Conservation (phyloP, 2,797 vertebrate genomes). For the Bufotes viridis region DNA sequence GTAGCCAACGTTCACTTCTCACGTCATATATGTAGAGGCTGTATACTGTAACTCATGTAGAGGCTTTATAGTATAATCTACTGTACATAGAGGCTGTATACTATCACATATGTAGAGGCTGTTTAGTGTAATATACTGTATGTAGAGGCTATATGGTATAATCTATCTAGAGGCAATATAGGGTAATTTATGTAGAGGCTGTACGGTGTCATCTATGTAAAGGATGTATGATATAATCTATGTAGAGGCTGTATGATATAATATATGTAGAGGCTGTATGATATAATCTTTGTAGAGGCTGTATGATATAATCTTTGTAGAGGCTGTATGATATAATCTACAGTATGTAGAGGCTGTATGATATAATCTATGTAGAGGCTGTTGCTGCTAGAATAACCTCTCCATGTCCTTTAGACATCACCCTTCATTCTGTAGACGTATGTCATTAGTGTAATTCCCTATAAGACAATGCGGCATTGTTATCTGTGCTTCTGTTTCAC, state of each 20-base stretch:
- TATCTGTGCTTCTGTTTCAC: slow-evolving; percentile 9
- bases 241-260: neutral
- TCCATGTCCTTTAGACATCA: slow-evolving; percentile 16
- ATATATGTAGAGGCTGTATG: neutral
- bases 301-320: neutral
- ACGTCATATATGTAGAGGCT: no score
- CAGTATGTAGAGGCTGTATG: neutral
- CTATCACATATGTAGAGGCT: no score
- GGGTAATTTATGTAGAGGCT: neutral
- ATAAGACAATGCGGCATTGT: slow-evolving; percentile 44
- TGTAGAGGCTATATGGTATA: no score
- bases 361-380: neutral
- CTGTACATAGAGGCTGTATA: neutral
- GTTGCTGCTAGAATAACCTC: neutral
- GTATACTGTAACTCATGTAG: neutral
- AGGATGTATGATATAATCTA: neutral
- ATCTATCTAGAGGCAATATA: neutral
- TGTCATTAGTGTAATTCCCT: slow-evolving; percentile 27
- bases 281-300: neutral
- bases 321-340: no score
- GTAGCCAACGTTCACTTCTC: no score
- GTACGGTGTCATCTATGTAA: neutral
- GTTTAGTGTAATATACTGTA: no score
- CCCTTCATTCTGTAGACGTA: neutral
- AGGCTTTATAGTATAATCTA: no score